Percentiles rank a stretch among this genome's conserved stretches.
Conservation (phyloP, 2,113 vertebrate genomes). For the Nyctereutes procyonoides region DNA sequence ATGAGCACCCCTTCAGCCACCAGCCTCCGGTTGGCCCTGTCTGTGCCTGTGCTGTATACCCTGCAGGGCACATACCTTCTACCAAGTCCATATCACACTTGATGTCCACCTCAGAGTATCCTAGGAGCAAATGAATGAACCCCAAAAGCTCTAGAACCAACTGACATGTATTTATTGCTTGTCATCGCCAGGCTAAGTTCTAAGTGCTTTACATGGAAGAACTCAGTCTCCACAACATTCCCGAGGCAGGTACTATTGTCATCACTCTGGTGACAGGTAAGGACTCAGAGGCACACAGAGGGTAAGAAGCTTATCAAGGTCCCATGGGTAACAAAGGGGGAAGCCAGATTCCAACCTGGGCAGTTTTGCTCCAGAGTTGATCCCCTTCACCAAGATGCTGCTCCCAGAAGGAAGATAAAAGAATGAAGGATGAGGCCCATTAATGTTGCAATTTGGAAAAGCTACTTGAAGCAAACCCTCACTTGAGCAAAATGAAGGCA, state of each 20-base stretch:
- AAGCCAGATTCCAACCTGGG: neutral
- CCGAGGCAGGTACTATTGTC: neutral
- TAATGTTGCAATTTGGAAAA: neutral
- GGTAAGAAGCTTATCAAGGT: neutral
- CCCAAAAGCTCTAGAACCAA: neutral
- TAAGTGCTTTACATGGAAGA: neutral
- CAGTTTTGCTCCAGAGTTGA: neutral
- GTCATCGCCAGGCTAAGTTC: neutral
- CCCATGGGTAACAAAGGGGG: neutral
- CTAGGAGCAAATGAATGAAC: neutral
- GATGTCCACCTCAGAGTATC: neutral
- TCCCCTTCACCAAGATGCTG: neutral
- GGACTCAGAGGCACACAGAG: neutral
- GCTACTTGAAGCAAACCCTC: neutral
- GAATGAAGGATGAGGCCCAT: neutral
- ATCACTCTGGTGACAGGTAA: neutral
- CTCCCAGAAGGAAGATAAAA: constrained; percentile 16
- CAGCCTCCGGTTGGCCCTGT: neutral
- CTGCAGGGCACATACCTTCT: neutral
- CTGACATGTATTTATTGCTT: neutral
- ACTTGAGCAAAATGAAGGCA: neutral
- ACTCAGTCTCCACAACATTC: neutral
- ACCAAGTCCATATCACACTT: neutral
- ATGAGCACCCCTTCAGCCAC: neutral
- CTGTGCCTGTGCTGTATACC: neutral